Evolutionary conservation across 2,888 invertebrate species (phyloP).

Genomic region (Quadroppia sp.): DNA sequence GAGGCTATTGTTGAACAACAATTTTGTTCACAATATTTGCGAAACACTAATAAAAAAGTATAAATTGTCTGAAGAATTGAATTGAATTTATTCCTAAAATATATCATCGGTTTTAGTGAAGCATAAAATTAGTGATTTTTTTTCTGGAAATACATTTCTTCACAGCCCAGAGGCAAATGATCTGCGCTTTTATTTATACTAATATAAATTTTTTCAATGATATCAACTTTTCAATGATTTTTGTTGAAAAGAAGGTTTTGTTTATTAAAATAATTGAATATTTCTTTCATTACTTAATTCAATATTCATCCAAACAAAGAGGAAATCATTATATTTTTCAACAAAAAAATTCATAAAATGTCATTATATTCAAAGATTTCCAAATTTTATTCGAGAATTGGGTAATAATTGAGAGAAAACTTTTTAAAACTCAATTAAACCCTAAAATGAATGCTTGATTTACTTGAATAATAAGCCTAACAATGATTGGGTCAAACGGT

Average conservation of each 20-base stretch:
- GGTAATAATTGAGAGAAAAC: background rate
- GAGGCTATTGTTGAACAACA: too few relatives aligned
- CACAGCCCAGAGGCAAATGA: background rate
- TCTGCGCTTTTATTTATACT: background rate
- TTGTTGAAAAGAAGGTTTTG: background rate
- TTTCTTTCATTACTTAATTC: background rate
- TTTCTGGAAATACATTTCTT: background rate
- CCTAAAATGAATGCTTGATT: background rate
- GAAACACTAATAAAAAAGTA: too few relatives aligned
- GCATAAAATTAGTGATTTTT: background rate
- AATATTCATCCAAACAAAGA: background rate
- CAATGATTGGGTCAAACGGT: too few relatives aligned
- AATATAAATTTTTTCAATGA: background rate
- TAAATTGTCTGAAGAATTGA: too few relatives aligned
- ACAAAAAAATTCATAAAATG: background rate
- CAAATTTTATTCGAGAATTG: too few relatives aligned
- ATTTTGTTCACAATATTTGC: too few relatives aligned
- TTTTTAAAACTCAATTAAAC: background rate
- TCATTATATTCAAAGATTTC: background rate
- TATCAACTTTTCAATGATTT: background rate
- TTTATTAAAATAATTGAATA: background rate
- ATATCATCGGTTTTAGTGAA: background rate
- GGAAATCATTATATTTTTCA: background rate
- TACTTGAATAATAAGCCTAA: background rate
- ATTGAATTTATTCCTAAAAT: background rate